Evolutionary conservation across 2,888 invertebrate species (phyloP), one percentile per base, ranked within the genome.

Genomic region (Polymixis lichenea): DNA sequence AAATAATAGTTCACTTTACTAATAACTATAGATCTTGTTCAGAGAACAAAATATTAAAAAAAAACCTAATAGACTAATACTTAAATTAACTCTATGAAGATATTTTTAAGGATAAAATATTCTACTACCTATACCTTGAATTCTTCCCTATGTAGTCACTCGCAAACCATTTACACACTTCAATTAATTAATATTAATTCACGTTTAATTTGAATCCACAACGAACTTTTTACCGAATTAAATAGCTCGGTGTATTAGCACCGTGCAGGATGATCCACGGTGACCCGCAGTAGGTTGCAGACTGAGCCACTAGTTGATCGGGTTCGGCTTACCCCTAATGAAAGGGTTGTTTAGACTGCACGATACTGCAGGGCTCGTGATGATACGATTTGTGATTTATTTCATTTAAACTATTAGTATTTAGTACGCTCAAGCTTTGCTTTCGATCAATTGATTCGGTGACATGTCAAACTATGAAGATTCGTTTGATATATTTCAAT

Each of bases 221-320:
- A 43, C 53, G 9, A 49, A 38, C 13, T 38, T 25, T n/a, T 9
- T 0, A 43, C 51, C n/a, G 17, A 61, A 2, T 32, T 67, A 8
- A 22, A 28, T 15, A 7, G 11, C 22, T 43, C 28, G 17, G 17
- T 55, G 9, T 55, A 25, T 25, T 19, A 13, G 32, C 56, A 46
- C 46, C 51, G 49, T 1, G n/a, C 4, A 62, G 68, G 58, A 72
- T 67, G 78, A 83, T 85, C 86, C 81, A 80, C 86, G 83, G 83
- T 78, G 75, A 89, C 85, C 68, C 77, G 88, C 87, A 82, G 88
- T 86, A 86, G 82, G 80, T 89, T 87, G 86, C 89, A 86, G 90
- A 94, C 94, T 93, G 92, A 93, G 90, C 92, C 92, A 94, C 94
- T 92, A 88, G 93, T 94, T 93, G 92, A 91, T 89, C 87, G 86